A percentile compares a stretch with the other conserved stretches of the same genome.
These are phyloP conservation scores for Brachionichthys hirsutus DNA, from an alignment of 2,113 vertebrate species.

Conservation along the genomic window DNA sequence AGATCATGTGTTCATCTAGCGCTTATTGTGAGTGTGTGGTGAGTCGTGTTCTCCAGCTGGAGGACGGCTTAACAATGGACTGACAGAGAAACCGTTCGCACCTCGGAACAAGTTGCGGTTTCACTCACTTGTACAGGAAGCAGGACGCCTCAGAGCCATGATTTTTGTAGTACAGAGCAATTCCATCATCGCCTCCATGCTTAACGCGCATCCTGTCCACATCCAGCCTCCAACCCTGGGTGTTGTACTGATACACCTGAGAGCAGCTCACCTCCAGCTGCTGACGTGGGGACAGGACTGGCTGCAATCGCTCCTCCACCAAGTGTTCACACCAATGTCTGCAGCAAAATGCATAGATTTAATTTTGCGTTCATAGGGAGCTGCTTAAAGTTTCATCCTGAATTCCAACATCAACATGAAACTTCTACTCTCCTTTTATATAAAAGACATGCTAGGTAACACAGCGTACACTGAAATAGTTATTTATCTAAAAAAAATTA, in stretches of 20 bases:
- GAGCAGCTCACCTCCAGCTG: constrained; percentile 82
- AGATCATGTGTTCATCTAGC: no score
- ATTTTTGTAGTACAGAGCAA: constrained; percentile 68
- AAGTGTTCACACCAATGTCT: constrained; percentile 85
- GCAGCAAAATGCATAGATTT: background rate
- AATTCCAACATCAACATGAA: no score
- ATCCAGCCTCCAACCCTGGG: constrained; percentile 83
- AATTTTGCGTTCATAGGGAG: no score
- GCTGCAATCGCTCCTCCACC: constrained; percentile 70
- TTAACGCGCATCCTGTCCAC: constrained; percentile 68
- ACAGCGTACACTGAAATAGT: no score
- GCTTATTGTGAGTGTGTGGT: no score
- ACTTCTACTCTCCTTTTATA: no score
- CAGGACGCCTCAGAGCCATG: constrained; percentile 71
- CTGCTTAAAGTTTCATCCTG: no score
- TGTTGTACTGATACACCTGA: constrained; percentile 81
- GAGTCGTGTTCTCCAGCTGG: no score
- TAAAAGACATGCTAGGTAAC: no score
- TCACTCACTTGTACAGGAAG: constrained; percentile 85
- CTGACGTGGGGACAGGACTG: constrained; percentile 73
- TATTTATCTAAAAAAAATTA: no score
- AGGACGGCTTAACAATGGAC: no score
- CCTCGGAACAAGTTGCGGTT: background rate
- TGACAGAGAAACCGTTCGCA: no score
- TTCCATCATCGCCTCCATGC: constrained; percentile 61